These are phyloP conservation scores for Apamea sordens DNA, from an alignment of 2,888 invertebrate genomes.

Conservation along the genomic window DNA sequence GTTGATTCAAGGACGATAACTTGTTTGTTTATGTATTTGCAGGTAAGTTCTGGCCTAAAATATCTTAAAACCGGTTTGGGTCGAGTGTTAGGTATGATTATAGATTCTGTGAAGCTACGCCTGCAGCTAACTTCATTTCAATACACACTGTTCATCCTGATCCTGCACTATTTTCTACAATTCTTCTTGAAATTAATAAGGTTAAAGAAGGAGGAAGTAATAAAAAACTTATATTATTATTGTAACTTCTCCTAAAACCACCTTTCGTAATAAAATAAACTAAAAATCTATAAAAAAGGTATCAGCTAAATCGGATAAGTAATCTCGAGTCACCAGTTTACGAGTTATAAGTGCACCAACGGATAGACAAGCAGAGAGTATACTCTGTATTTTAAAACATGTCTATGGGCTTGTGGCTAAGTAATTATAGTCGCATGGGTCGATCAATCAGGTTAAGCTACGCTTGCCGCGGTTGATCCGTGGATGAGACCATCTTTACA, in stretches of 20 bases:
- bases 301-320: background rate
- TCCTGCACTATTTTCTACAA: too few species aligned
- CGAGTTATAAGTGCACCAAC: background rate
- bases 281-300: background rate
- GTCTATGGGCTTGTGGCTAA: too few species aligned
- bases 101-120: background rate
- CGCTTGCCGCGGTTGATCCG: too few species aligned
- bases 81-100: background rate
- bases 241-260: background rate
- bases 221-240: too few species aligned
- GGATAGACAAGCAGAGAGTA: background rate
- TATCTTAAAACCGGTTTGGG: slow-evolving; percentile 1
- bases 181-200: too few species aligned
- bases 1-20: slow-evolving; percentile 35
- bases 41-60: slow-evolving; percentile 4
- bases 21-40: slow-evolving; percentile 40
- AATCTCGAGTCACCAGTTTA: background rate
- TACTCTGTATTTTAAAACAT: background rate
- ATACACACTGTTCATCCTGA: too few species aligned
- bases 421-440: too few species aligned
- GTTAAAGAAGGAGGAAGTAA: too few species aligned
- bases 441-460: too few species aligned
- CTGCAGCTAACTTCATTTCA: background rate
- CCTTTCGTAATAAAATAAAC: background rate
- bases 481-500: too few species aligned